Evolutionary conservation across 2,113 vertebrate genomes (phyloP), one percentile per base, ranked within the genome.

Genomic region (Dryoscopus gambensis): DNA sequence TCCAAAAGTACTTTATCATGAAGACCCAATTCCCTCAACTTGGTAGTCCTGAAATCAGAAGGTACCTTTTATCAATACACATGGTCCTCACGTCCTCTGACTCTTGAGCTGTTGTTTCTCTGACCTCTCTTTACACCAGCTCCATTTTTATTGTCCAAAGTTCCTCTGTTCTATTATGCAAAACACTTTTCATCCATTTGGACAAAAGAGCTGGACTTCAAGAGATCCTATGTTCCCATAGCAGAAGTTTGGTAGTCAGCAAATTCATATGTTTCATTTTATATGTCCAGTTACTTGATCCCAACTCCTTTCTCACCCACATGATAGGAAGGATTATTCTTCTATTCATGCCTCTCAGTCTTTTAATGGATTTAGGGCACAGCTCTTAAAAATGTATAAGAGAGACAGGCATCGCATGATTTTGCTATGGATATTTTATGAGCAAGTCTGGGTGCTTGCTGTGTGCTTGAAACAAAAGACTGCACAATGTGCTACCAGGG

Each of bases 381-480:
- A 96, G 92, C 81, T 91, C 95, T 97, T 96, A 97, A 97, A 97
- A 97, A 97, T 97, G 96, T 79, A 96, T 96, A 97, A 97, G 94
- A 84, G 64, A 95, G 93, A 91, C 78, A 84, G 94, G 88, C 88
- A 97, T 95, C 62, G 1, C 94, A 57, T 96, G 97, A 94, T 95
- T 97, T 95, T 76, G 90, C 94, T 96, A 97, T 97, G 95, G 97
- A 97, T 97, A 97, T 97, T 97, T 97, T 97, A 97, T 97, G 96
- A 97, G 94, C 78, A 65, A 86, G 90, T 94, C 97, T 96, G 95
- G 95, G 82, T 94, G 84, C 75, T 81, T 47, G 92, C 95, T 95
- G 96, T 88, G 90, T 88, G 87, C 78, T 69, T 75, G 86, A 97
- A 97, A 97, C 96, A 97, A 97, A 97, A 97, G 94, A 84, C 93